Conservation (phyloP, 2,797 vertebrate species). For the Chaunax sp. region DNA sequence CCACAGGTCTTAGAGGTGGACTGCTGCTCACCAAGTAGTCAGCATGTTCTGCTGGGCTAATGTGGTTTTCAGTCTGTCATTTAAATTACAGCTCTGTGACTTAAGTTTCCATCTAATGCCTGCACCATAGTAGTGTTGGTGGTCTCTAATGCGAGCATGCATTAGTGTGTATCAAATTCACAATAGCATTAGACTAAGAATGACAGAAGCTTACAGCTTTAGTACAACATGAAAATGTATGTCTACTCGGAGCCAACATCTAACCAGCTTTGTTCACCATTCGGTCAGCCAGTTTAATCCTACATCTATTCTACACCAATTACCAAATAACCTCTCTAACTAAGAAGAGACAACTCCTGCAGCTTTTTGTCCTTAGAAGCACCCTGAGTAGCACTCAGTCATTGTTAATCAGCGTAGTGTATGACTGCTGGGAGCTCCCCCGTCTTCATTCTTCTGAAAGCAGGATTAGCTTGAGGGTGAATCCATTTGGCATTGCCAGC, state of each 20-base stretch:
- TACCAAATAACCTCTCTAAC: slow-evolving; percentile 54
- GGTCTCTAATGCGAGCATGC: slow-evolving; percentile 2
- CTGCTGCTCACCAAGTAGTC: slow-evolving; percentile 11
- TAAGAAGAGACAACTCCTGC: slow-evolving; percentile 45
- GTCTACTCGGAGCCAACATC: slow-evolving; percentile 43
- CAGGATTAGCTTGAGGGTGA: slow-evolving; percentile 71
- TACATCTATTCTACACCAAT: slow-evolving; percentile 58
- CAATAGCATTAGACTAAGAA: slow-evolving; percentile 22
- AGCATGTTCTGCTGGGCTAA: slow-evolving; percentile 4
- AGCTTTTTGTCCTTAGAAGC: slow-evolving; percentile 53
- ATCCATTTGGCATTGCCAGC: slow-evolving; percentile 64
- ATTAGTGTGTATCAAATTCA: slow-evolving; percentile 24
- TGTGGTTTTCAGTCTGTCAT: slow-evolving; percentile 26
- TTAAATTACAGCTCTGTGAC: slow-evolving; percentile 23
- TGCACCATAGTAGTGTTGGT: neutral
- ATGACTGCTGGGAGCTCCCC: slow-evolving; percentile 53
- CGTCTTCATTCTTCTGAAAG: slow-evolving; percentile 67
- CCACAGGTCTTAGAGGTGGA: slow-evolving; percentile 8
- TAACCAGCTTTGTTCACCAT: slow-evolving; percentile 45
- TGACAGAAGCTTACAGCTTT: slow-evolving; percentile 38
- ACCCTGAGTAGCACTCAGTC: slow-evolving; percentile 45
- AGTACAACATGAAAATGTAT: slow-evolving; percentile 34
- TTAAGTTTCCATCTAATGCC: slow-evolving; percentile 1
- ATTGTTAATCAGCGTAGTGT: slow-evolving; percentile 55
- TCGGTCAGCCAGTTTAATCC: slow-evolving; percentile 63